Percentiles rank a stretch among this genome's conserved stretches.
Conservation (phyloP, 2,113 vertebrate species). For the Hiodon alosoides region DNA sequence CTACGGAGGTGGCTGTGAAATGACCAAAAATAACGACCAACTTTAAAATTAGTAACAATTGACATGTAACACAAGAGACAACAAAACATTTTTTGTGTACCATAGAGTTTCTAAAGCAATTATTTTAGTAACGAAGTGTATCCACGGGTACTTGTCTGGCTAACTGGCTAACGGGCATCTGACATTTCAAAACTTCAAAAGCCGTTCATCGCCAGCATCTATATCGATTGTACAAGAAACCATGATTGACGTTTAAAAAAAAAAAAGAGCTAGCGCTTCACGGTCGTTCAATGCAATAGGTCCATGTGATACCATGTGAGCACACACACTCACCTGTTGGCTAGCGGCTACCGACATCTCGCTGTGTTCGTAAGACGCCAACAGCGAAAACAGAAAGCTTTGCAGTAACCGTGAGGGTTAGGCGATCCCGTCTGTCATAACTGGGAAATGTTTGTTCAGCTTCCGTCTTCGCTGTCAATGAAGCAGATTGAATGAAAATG, state of each 20-base stretch:
- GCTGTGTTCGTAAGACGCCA: not conserved
- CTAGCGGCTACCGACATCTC: slow-evolving; percentile 43
- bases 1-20: no score
- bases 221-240: not conserved
- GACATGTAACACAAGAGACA: no score
- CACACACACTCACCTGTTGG: slow-evolving; percentile 35
- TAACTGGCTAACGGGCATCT: not conserved
- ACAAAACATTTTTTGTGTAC: no score
- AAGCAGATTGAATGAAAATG: no score
- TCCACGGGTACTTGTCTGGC: not conserved
- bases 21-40: no score
- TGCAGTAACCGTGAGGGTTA: not conserved
- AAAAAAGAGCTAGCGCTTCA: no score
- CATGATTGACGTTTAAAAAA: not conserved
- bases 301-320: not conserved
- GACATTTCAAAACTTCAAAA: not conserved
- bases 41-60: no score
- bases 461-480: no score
- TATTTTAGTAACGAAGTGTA: no score
- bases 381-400: not conserved
- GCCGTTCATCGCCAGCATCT: not conserved
- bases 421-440: no score
- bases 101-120: no score
- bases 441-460: no score
- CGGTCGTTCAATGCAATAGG: not conserved